A percentile compares a stretch with the other conserved stretches of the same genome.
phyloP scores from a whole-genome alignment of 1,140 invertebrate genomes.

The Caenorhabditis briggsae region DNA sequence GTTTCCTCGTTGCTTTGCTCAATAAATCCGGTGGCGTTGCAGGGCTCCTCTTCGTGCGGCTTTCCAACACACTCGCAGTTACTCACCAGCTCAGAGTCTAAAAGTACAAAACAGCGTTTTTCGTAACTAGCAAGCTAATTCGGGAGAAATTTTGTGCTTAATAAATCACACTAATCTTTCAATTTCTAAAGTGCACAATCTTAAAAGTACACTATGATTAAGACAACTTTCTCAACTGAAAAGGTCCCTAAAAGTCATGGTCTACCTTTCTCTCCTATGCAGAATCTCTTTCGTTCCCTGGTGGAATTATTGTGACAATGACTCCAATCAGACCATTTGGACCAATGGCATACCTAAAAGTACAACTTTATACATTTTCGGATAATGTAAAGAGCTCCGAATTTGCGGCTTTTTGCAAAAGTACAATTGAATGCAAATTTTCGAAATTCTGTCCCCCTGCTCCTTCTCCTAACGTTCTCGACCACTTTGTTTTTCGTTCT shows the following conservation, averaged over 20 bases:
- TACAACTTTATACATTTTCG: no score
- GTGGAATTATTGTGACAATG: slow-evolving; percentile 48
- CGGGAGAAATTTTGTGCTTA: neutral
- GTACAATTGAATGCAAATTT: slow-evolving; percentile 2
- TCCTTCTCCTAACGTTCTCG: neutral
- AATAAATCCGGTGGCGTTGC: slow-evolving; percentile 49
- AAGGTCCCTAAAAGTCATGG: neutral
- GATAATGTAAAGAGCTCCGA: no score
- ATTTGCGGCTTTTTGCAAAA: neutral
- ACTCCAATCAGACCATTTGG: slow-evolving; percentile 64
- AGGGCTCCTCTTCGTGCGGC: slow-evolving; percentile 55
- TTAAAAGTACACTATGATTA: neutral
- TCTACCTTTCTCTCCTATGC: slow-evolving; percentile 61
- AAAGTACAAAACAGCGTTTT: neutral
- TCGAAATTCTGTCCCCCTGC: neutral
- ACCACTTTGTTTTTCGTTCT: neutral
- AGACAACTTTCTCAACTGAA: no score
- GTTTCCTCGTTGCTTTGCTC: slow-evolving; percentile 29
- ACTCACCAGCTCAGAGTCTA: slow-evolving; percentile 56
- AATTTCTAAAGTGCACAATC: neutral
- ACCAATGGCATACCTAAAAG: slow-evolving; percentile 62
- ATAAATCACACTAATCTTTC: neutral
- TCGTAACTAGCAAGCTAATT: neutral
- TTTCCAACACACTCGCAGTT: slow-evolving; percentile 64
- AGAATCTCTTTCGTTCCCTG: slow-evolving; percentile 60